Evolutionary conservation across 1,140 invertebrate genomes (phyloP).

Genomic region (Leptinotarsa lineolata): DNA sequence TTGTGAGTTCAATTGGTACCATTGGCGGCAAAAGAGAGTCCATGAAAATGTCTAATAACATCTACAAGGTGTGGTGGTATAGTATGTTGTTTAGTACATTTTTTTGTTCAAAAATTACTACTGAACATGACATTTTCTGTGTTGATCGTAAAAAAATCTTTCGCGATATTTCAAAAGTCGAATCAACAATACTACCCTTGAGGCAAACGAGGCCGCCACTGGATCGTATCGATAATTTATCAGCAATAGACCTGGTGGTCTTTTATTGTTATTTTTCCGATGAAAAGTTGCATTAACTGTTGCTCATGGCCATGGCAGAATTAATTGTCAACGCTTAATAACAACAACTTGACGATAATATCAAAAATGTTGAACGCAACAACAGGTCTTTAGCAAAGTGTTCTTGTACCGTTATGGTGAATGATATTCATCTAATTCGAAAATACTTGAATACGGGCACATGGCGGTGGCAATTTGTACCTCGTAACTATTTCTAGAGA

Average conservation of each 20-base stretch:
- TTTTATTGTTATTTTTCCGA: conserved; percentile 7
- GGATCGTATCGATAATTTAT: neutral
- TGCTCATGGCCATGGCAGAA: conserved; percentile 4
- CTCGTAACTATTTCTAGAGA: conserved; percentile 2
- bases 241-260: neutral
- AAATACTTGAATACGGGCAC: conserved; percentile 1
- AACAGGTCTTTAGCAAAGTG: neutral
- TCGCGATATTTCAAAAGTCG: too few relatives aligned
- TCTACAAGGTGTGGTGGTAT: too few relatives aligned
- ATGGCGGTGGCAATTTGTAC: neutral
- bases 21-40: neutral
- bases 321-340: conserved; percentile 8
- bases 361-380: conserved; percentile 1
- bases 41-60: too few relatives aligned
- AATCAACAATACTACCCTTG: too few relatives aligned
- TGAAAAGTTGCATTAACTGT: conserved; percentile 6
- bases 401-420: neutral
- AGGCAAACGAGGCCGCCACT: neutral
- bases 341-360: neutral
- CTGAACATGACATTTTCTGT: too few relatives aligned
- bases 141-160: too few relatives aligned
- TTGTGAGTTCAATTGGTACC: neutral
- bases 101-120: too few relatives aligned
- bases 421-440: conserved; percentile 4
- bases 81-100: too few relatives aligned